Evolutionary conservation across 1,140 invertebrate genomes (phyloP), one percentile per base, ranked within the genome.

Genomic region (Mya arenaria): DNA sequence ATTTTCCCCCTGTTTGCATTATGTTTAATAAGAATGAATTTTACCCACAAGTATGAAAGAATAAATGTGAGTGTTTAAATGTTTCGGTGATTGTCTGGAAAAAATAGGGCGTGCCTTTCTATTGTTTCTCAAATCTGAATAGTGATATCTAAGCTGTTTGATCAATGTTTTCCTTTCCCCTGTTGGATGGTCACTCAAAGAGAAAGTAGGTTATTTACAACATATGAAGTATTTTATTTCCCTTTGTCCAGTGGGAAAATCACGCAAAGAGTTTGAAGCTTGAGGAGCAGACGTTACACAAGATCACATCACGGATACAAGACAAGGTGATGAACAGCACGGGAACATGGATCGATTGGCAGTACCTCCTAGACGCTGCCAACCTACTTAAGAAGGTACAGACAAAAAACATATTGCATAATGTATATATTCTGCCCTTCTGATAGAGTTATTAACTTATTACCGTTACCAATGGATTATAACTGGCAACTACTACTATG

Each of bases 261-360:
- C 99, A 99, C 94, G 98, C 98, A 65, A 97, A 99, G 94, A 99
- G 98, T 84, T 94, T 99, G 44, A 97, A 98, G 93, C 93, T 99
- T 81, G 99, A 99, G 93, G 97, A 99, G 91, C 96, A 99, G 92
- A 98, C 98, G 0, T 94, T 99, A 84, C 95, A 97, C 81, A 96
- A 95, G 86, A 96, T 99, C 72, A 97, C 97, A 89, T 95, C 96
- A 83, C 95, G 98, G 58, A 99, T 99, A 58, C 97, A 99, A 92
- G 95, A 97, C 79, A 99, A 99, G 94, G 98, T 98, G 5, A 94
- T 94, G 93, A 93, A 94, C 62, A 94, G 97, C 58, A 96, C 97
- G 89, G 99, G 99, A 5, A 99, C 99, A 1, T 99, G 99, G 98
- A 99, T 99, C 87, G 99, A 99, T 93, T 99, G 99, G 99, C 98